Conservation (phyloP, 2,888 invertebrate genomes). For the Trilocha varians region DNA sequence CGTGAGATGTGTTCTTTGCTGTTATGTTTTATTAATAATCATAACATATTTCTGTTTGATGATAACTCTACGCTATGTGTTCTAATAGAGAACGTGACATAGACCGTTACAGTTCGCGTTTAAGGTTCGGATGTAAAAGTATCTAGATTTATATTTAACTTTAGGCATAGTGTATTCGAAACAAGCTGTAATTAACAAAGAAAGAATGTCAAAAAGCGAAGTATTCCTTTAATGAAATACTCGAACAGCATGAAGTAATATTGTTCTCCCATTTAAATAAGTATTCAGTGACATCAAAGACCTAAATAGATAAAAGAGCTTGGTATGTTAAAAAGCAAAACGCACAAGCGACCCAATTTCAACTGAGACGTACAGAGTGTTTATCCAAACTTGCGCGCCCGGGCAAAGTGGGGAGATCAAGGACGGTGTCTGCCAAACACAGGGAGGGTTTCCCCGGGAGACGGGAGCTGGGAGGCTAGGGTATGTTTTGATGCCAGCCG, state of each 20-base stretch:
- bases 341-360: constrained; percentile 67
- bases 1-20: too few relatives aligned
- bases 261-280: not conserved
- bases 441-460: constrained; percentile 70
- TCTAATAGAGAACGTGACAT: too few relatives aligned
- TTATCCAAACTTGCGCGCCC: constrained; percentile 65
- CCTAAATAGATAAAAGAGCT: constrained; percentile 22
- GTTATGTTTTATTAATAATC: too few relatives aligned
- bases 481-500: constrained; percentile 68
- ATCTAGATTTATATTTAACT: too few relatives aligned
- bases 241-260: not conserved
- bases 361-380: constrained; percentile 59
- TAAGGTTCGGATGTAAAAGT: too few relatives aligned
- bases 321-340: constrained; percentile 31
- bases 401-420: constrained; percentile 64
- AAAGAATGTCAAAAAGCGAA: not conserved
- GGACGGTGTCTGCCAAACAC: constrained; percentile 72
- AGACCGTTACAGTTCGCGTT: too few relatives aligned
- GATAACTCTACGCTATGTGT: too few relatives aligned
- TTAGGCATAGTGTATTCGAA: too few relatives aligned
- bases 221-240: not conserved
- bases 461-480: constrained; percentile 32
- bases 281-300: constrained; percentile 7
- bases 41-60: too few relatives aligned
- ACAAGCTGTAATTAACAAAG: not conserved